These are phyloP conservation scores for Potamarius usumacintae DNA, from an alignment of 2,113 vertebrate genomes.

Conservation along the genomic window DNA sequence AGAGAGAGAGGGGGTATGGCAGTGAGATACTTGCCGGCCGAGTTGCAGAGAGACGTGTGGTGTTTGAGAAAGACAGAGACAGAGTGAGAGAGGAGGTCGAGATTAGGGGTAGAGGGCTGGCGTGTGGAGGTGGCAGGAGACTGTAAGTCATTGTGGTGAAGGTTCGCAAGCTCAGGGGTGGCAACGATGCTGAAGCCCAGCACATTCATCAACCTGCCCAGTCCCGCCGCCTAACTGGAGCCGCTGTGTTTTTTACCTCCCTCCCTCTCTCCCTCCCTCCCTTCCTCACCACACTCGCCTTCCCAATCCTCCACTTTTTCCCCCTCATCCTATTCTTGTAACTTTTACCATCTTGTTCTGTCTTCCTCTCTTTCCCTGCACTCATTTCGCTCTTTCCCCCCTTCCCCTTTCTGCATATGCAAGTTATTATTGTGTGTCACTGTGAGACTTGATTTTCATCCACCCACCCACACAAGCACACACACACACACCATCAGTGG, in stretches of 20 bases:
- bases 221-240: constrained; percentile 85
- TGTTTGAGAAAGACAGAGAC: constrained; percentile 58
- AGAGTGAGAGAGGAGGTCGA: constrained; percentile 2
- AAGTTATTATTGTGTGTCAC: constrained; percentile 24
- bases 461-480: neutral
- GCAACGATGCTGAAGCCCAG: constrained; percentile 86
- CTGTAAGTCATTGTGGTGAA: constrained; percentile 82
- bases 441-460: neutral
- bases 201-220: constrained; percentile 86
- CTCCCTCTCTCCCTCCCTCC: constrained; percentile 52
- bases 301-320: constrained; percentile 5
- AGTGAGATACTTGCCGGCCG: neutral
- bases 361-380: neutral
- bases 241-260: constrained; percentile 61
- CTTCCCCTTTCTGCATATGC: constrained; percentile 10
- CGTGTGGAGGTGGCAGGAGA: constrained; percentile 65
- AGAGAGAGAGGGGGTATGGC: constrained; percentile 11
- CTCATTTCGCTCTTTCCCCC: neutral
- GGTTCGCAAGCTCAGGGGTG: constrained; percentile 84
- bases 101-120: constrained; percentile 54
- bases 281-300: constrained; percentile 27
- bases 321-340: constrained; percentile 1
- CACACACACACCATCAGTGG: constrained; percentile 63
- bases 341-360: constrained; percentile 26
- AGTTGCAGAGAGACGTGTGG: constrained; percentile 50